Conservation (phyloP, 2,888 invertebrate species). For the Anoplius nigerrimus region DNA sequence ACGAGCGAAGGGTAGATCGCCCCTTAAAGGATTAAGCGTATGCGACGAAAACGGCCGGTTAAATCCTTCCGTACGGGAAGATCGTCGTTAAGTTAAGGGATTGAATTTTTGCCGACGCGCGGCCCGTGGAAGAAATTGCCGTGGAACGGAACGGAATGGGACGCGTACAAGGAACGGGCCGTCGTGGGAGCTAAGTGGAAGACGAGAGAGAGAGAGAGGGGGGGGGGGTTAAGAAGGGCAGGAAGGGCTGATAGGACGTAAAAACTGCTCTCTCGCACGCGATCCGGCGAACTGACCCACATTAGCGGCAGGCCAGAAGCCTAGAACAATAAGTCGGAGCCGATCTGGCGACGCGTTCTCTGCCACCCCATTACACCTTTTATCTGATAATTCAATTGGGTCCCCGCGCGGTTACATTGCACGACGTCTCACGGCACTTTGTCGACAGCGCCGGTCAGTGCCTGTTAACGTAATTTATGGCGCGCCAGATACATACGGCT, state of each 20-base stretch:
- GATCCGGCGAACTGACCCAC: constrained; percentile 33
- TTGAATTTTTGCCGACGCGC: constrained; percentile 8
- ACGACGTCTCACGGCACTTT: too few species aligned
- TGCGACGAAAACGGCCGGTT: constrained; percentile 27
- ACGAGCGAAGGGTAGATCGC: constrained; percentile 24
- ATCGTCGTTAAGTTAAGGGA: constrained; percentile 47
- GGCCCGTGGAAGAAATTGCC: neutral
- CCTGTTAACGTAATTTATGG: too few species aligned
- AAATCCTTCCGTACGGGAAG: constrained; percentile 28
- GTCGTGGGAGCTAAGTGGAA: too few species aligned
- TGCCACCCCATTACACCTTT: constrained; percentile 11
- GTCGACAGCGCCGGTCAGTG: too few species aligned
- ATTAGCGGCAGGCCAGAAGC: constrained; percentile 19
- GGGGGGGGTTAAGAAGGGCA: neutral
- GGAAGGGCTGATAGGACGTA: constrained; percentile 23
- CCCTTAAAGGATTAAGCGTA: constrained; percentile 28
- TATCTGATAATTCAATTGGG: constrained; percentile 34
- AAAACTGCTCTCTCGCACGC: constrained; percentile 26
- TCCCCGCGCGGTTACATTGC: too few species aligned
- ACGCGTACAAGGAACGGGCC: neutral
- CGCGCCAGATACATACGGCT: too few species aligned
- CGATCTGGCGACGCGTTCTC: neutral
- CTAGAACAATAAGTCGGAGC: constrained; percentile 16
- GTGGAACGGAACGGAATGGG: neutral
- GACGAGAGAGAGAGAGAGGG: neutral